Evolutionary conservation across 2,113 vertebrate genomes (phyloP).

Genomic region (Macquaria australasica): DNA sequence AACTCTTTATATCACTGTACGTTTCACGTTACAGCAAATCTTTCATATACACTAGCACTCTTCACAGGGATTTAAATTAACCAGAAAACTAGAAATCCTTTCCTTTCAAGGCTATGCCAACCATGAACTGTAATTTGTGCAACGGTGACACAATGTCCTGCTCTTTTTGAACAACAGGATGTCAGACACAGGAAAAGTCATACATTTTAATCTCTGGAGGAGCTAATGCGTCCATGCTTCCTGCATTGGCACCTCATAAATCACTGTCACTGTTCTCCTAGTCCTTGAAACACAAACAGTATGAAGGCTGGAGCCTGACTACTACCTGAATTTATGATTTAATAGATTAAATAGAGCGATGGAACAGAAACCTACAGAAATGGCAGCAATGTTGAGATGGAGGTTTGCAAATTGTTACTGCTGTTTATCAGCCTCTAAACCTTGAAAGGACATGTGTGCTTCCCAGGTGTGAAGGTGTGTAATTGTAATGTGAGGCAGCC

Average conservation of each 20-base stretch:
- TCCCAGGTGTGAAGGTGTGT: neutral
- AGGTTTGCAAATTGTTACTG: neutral
- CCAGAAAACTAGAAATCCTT: neutral
- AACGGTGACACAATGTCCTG: conserved; percentile 13
- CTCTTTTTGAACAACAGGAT: conserved; percentile 55
- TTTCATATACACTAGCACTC: neutral
- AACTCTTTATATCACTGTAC: neutral
- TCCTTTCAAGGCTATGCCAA: neutral
- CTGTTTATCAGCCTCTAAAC: conserved; percentile 4
- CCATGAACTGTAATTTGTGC: neutral
- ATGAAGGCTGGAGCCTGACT: neutral
- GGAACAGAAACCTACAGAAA: neutral
- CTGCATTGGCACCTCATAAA: neutral
- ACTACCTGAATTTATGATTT: neutral
- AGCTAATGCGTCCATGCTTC: neutral
- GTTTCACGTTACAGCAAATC: neutral
- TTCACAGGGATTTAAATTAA: neutral
- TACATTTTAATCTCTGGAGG: neutral
- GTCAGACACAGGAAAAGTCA: conserved; percentile 43
- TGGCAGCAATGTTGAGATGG: neutral
- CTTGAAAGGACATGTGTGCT: neutral
- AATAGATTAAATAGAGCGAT: neutral
- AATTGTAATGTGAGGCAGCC: conserved; percentile 32
- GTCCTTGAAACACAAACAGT: conserved; percentile 29
- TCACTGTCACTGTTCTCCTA: too few relatives aligned